Evolutionary conservation across 2,888 invertebrate genomes (phyloP), one percentile per base, ranked within the genome.

Genomic region (Meliscaeva auricollis): DNA sequence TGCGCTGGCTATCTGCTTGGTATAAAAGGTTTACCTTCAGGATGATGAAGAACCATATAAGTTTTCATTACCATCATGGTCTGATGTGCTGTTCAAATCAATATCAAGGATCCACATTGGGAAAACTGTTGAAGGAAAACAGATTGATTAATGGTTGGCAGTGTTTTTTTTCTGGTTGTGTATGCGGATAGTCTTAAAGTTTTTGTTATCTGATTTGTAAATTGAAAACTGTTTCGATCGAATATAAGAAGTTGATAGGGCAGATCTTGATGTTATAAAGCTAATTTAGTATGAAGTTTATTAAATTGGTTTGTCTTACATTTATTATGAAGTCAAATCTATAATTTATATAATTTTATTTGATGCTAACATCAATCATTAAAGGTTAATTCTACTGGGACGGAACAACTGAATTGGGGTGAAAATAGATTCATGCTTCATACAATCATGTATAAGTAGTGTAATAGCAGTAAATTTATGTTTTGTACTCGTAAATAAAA

Each of bases 1-100:
- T n/a, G n/a, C n/a, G n/a, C n/a, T n/a, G 26, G 26, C 26, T 26
- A 26, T 26, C 35, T 35, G 1, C 15, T n/a, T 22, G 38, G 5
- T 35, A 20, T 3, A 56, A 30, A 58, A 58, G 35, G 41, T 58
- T 3, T 50, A 38, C 20, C 35, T 41, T 13, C n/a, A 60, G 15
- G 46, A 64, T 46, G 62, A 64, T 64, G 62, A 17, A 64, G 30
- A 64, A 46, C n/a, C 38, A 64, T 62, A 62, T 64, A 64, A 64
- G 46, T 64, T 64, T 64, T 46, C 62, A 46, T 64, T 64, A 46
- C 62, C 15, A 62, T 41, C 4, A n/a, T 35, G 11, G 35, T 8
- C 35, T 35, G 38, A 13, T 41, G 41, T n/a, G 41, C 22, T 60
- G 0, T 7, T 58, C 22, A n/a, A 38, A 58, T 38, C 20, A 3